phyloP scores from a whole-genome alignment of 2,888 invertebrate species.

The Monoplex corrugatus region DNA sequence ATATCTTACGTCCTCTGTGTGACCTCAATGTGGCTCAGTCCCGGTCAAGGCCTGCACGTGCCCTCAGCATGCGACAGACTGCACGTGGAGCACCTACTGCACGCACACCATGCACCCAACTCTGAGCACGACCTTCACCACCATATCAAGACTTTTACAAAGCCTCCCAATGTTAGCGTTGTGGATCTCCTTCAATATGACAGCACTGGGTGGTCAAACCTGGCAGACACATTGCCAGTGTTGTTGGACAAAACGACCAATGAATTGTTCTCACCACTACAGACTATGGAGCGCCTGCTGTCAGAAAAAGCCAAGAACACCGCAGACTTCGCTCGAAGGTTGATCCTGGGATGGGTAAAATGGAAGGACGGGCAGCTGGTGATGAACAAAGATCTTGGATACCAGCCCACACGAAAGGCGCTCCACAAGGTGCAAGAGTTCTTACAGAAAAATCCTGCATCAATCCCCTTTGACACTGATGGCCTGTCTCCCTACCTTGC shows the following conservation, averaged over 20 bases:
- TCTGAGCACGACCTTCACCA: neutral
- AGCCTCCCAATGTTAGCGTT: no score
- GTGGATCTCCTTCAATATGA: no score
- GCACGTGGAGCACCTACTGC: neutral
- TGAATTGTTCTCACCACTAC: neutral
- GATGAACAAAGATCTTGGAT: neutral
- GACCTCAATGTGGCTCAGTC: neutral
- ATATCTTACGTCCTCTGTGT: neutral
- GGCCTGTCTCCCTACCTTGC: constrained; percentile 43
- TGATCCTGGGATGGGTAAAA: neutral
- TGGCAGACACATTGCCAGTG: no score
- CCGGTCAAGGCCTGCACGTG: neutral
- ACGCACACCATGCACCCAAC: neutral
- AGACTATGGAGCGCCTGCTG: neutral
- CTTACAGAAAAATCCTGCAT: neutral
- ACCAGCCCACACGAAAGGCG: neutral
- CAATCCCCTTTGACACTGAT: constrained; percentile 23
- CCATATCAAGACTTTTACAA: no score
- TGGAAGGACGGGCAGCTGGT: constrained; percentile 18
- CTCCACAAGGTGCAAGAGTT: neutral
- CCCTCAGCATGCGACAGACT: neutral
- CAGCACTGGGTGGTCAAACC: no score
- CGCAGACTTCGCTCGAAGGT: neutral
- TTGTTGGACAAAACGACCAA: neutral
- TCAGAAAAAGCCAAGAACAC: neutral